These are phyloP conservation scores for Eira barbara DNA, from an alignment of 2,113 vertebrate genomes.

Conservation along the genomic window DNA sequence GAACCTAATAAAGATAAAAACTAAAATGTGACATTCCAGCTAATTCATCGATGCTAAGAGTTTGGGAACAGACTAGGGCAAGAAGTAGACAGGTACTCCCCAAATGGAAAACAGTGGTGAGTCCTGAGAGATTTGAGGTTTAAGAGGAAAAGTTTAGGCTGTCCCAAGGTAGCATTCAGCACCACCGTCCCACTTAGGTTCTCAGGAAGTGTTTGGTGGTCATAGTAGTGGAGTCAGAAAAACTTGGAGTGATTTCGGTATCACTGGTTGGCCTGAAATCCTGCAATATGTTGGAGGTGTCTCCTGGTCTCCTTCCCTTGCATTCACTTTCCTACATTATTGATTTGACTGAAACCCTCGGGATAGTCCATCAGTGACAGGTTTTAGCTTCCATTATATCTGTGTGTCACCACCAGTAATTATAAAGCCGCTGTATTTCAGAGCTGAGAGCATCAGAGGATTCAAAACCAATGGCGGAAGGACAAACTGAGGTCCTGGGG, in stretches of 20 bases:
- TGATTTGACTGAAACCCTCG: background rate
- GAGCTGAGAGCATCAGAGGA: background rate
- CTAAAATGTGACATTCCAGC: background rate
- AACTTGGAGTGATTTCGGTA: background rate
- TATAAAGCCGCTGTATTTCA: background rate
- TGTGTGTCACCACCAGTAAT: background rate
- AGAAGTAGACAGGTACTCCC: background rate
- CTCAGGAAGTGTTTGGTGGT: background rate
- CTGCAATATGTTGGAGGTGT: background rate
- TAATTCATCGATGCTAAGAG: background rate
- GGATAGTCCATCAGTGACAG: background rate
- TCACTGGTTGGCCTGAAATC: background rate
- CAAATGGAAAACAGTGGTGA: background rate
- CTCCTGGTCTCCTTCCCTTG: background rate
- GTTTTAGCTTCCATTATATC: background rate
- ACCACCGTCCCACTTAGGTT: rapidly evolving
- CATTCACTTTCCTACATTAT: background rate
- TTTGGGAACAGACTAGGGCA: background rate
- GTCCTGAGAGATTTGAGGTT: background rate
- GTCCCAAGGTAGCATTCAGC: background rate
- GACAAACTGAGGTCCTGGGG: background rate
- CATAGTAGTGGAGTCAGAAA: background rate
- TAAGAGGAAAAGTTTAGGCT: background rate
- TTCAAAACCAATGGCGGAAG: background rate
- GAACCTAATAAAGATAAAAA: background rate